Evolutionary conservation across 2,888 invertebrate genomes (phyloP).

Genomic region (Cataglyphis livida): DNA sequence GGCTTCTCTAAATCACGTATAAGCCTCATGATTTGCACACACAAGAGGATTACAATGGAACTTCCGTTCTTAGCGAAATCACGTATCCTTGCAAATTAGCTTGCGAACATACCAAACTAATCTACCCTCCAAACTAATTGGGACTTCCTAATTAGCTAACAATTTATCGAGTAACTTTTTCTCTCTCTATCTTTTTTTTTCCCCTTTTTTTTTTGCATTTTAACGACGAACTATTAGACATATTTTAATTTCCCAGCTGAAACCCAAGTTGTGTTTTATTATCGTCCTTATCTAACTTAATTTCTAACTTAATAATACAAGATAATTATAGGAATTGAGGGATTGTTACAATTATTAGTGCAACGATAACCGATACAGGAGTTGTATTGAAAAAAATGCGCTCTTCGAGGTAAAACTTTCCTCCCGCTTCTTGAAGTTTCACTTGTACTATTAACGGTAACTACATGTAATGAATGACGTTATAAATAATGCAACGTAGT

Average conservation of each 20-base stretch:
- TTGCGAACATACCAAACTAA: neutral
- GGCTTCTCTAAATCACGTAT: neutral
- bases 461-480: conserved; percentile 1
- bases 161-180: conserved; percentile 7
- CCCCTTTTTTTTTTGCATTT: neutral
- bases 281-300: neutral
- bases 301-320: neutral
- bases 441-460: conserved; percentile 12
- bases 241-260: neutral
- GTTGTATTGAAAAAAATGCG: conserved; percentile 11
- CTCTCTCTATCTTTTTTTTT: neutral
- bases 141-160: neutral
- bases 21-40: neutral
- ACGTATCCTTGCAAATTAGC: neutral
- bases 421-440: conserved; percentile 10
- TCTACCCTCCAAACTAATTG: conserved; percentile 1
- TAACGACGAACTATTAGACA: neutral
- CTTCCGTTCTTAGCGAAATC: neutral
- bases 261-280: neutral
- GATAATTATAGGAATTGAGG: neutral
- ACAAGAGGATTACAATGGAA: neutral
- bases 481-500: conserved; percentile 44
- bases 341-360: conserved; percentile 20
- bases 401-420: conserved; percentile 17
- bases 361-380: neutral